Conservation (phyloP, 2,888 invertebrate species). For the Ecdyonurus torrentis region DNA sequence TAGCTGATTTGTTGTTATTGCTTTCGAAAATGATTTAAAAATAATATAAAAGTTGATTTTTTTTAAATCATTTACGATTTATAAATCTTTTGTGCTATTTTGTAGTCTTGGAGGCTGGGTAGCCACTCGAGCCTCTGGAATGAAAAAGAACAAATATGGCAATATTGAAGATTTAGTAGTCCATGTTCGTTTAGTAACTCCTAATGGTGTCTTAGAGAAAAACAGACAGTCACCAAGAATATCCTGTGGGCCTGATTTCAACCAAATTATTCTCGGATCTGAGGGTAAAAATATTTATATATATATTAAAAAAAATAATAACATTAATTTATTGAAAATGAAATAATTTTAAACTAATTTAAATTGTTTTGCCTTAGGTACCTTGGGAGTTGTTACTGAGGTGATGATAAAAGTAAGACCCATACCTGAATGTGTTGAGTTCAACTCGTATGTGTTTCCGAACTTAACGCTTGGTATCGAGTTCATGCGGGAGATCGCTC, state of each 20-base stretch:
- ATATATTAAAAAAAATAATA: too few species aligned
- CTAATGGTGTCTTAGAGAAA: slow-evolving; percentile 31
- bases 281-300: slow-evolving; percentile 35
- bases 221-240: slow-evolving; percentile 33
- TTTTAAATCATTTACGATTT: too few species aligned
- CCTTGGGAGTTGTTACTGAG: slow-evolving; percentile 37
- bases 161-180: slow-evolving; percentile 78
- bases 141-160: slow-evolving; percentile 98
- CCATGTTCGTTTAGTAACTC: slow-evolving; percentile 34
- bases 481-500: slow-evolving; percentile 37
- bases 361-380: too few species aligned
- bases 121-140: slow-evolving; percentile 91
- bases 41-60: slow-evolving; percentile 12
- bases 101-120: slow-evolving; percentile 89
- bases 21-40: not conserved
- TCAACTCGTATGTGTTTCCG: slow-evolving; percentile 39
- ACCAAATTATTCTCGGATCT: slow-evolving; percentile 35
- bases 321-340: too few species aligned
- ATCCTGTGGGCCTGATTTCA: slow-evolving; percentile 38
- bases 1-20: too few species aligned
- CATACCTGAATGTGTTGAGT: slow-evolving; percentile 32
- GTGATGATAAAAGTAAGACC: slow-evolving; percentile 39
- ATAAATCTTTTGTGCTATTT: slow-evolving; percentile 6
- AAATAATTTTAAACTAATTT: too few species aligned
- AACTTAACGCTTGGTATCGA: slow-evolving; percentile 34